Conservation (phyloP, 1,140 invertebrate species). For the Camponotus pennsylvanicus region DNA sequence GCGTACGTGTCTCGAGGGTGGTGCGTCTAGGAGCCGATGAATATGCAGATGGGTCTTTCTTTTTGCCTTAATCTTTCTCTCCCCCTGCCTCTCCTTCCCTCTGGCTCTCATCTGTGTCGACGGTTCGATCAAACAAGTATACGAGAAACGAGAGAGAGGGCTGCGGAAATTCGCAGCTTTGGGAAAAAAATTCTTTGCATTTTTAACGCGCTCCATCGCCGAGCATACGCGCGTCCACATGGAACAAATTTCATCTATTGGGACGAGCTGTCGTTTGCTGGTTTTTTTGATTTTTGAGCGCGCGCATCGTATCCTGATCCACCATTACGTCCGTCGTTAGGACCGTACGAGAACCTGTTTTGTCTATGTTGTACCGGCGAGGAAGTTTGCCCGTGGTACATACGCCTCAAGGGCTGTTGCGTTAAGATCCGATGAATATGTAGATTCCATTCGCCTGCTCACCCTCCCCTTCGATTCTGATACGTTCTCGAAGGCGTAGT, state of each 20-base stretch:
- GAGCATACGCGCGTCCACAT: background rate
- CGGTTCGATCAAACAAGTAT: slow-evolving; percentile 61
- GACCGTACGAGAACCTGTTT: slow-evolving; percentile 49
- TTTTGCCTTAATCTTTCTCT: slow-evolving; percentile 20
- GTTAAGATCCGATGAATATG: slow-evolving; percentile 76
- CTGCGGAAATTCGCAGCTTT: background rate
- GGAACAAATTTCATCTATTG: slow-evolving; percentile 11
- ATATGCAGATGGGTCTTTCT: slow-evolving; percentile 74
- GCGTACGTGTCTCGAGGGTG: slow-evolving; percentile 44
- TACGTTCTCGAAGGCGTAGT: slow-evolving; percentile 33
- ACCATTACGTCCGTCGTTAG: slow-evolving; percentile 31
- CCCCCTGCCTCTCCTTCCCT: slow-evolving; percentile 3
- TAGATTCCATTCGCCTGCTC: slow-evolving; percentile 71
- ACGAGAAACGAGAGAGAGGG: slow-evolving; percentile 33
- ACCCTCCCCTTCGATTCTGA: slow-evolving; percentile 40
- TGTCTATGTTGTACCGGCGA: slow-evolving; percentile 64
- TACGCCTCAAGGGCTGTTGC: slow-evolving; percentile 67
- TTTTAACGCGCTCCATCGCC: slow-evolving; percentile 62
- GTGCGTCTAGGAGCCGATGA: slow-evolving; percentile 66
- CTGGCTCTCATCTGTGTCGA: slow-evolving; percentile 9
- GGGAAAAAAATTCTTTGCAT: slow-evolving; percentile 70
- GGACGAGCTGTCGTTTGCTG: slow-evolving; percentile 4
- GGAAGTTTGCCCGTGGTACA: slow-evolving; percentile 66
- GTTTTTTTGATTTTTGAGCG: slow-evolving; percentile 36
- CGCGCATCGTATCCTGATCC: background rate